These are phyloP conservation scores for Pristionchus maxplancki DNA, from an alignment of 2,888 invertebrate genomes.

Conservation along the genomic window DNA sequence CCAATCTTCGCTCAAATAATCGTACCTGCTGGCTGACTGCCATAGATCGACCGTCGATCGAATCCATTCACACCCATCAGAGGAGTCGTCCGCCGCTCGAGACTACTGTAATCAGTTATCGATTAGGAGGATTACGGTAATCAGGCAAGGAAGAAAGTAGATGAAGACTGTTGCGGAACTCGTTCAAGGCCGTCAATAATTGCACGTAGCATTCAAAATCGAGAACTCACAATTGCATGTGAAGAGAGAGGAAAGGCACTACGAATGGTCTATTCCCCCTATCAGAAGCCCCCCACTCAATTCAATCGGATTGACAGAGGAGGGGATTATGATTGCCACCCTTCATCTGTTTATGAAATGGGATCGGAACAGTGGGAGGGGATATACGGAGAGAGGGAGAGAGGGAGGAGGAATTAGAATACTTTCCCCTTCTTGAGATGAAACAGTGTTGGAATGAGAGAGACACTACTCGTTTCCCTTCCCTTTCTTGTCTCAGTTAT, in stretches of 20 bases:
- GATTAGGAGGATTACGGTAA: slow-evolving; percentile 14
- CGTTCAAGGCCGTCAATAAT: background rate
- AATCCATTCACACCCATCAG: slow-evolving; percentile 70
- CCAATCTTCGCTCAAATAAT: background rate
- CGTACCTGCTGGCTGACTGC: slow-evolving; percentile 28
- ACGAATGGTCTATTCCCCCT: background rate
- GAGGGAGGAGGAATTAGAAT: slow-evolving; percentile 18
- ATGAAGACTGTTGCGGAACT: background rate
- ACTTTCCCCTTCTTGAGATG: slow-evolving; percentile 34
- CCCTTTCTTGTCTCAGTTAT: slow-evolving; percentile 26
- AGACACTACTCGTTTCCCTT: background rate
- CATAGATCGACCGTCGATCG: slow-evolving; percentile 56
- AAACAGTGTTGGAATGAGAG: background rate
- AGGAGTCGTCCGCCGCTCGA: slow-evolving; percentile 55
- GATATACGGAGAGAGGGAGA: slow-evolving; percentile 26
- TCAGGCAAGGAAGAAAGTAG: background rate
- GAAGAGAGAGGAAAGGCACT: background rate
- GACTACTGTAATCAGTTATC: slow-evolving; percentile 45
- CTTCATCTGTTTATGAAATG: slow-evolving; percentile 40
- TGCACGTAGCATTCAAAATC: background rate
- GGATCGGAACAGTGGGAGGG: slow-evolving; percentile 17
- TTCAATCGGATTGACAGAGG: slow-evolving; percentile 30
- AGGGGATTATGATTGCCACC: slow-evolving; percentile 41
- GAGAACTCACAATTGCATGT: slow-evolving; percentile 16
- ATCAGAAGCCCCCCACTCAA: background rate